phyloP scores from a whole-genome alignment of 2,113 vertebrate species.

The Lucifuga dentata region DNA sequence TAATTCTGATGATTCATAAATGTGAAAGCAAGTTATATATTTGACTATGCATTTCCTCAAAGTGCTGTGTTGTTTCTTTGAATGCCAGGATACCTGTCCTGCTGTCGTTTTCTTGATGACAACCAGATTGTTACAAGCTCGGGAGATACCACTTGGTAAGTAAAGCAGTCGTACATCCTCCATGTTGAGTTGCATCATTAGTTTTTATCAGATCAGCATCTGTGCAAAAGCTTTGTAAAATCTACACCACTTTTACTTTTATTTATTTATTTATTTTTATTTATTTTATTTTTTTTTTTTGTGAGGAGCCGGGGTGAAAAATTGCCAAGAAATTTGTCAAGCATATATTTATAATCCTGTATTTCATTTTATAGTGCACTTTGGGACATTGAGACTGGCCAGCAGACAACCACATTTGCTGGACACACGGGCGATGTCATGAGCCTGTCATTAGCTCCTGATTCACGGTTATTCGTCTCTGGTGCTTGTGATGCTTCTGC shows the following conservation, averaged over 20 bases:
- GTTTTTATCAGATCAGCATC: background rate
- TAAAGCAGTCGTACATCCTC: background rate
- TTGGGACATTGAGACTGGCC: constrained; percentile 99
- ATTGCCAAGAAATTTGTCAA: too few relatives aligned
- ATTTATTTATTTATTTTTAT: too few relatives aligned
- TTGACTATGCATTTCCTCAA: too few relatives aligned
- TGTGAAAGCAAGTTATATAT: background rate
- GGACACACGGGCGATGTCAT: constrained; percentile 99
- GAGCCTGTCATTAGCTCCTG: constrained; percentile 96
- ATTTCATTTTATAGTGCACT: constrained; percentile 86
- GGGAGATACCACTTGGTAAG: constrained; percentile 99
- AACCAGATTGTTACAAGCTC: constrained; percentile 99
- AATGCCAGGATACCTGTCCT: constrained; percentile 93
- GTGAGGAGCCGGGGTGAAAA: too few relatives aligned
- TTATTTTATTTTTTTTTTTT: too few relatives aligned
- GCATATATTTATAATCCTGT: background rate
- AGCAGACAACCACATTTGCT: constrained; percentile 98
- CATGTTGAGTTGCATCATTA: background rate
- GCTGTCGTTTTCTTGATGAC: constrained; percentile 99
- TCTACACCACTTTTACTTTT: too few relatives aligned
- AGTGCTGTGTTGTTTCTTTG: constrained; percentile 18
- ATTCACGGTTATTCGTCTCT: constrained; percentile 96
- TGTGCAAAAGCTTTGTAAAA: background rate
- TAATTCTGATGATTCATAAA: background rate
- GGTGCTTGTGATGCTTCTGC: constrained; percentile 98